Evolutionary conservation across 2,113 vertebrate genomes (phyloP).

Genomic region (Oncorhynchus masou): DNA sequence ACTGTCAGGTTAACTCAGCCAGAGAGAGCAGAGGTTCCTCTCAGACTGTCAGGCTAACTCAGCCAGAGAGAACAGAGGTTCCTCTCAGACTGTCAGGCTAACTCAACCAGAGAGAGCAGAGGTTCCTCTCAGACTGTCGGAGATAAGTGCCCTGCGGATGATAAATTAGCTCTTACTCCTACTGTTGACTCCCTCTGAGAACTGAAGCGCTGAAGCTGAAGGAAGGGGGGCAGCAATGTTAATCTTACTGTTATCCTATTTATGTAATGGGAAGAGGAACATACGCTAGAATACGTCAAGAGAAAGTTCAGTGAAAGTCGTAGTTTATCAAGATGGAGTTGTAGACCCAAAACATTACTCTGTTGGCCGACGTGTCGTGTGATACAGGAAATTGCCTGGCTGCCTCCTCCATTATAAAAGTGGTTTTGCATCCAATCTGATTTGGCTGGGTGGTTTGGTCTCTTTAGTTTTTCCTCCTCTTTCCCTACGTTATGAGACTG

Average conservation of each 20-base stretch:
- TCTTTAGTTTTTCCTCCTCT: background rate
- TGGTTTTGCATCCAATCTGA: slow-evolving; percentile 9
- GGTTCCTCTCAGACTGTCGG: slow-evolving; percentile 33
- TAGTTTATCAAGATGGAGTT: background rate
- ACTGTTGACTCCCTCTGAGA: slow-evolving; percentile 27
- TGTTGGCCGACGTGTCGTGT: background rate
- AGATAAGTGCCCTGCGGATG: slow-evolving; percentile 47
- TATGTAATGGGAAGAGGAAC: background rate
- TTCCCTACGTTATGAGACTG: background rate
- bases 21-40: no score
- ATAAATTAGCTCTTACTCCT: slow-evolving; percentile 35
- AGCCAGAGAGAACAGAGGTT: no score
- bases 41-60: no score
- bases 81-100: no score
- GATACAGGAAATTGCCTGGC: background rate
- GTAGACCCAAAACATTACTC: background rate
- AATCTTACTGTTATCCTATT: slow-evolving; percentile 25
- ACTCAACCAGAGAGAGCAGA: no score
- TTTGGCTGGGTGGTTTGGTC: background rate
- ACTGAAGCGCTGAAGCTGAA: slow-evolving; percentile 7
- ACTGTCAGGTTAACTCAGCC: no score
- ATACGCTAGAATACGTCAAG: slow-evolving; percentile 1
- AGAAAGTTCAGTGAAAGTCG: background rate
- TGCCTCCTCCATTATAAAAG: background rate
- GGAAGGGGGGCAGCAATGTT: background rate